Percentiles rank a stretch among this genome's conserved stretches.
Evolutionary conservation across 35 echinoderm and acorn worm genomes (phyloP).

Genomic region (Strongylocentrotus purpuratus): DNA sequence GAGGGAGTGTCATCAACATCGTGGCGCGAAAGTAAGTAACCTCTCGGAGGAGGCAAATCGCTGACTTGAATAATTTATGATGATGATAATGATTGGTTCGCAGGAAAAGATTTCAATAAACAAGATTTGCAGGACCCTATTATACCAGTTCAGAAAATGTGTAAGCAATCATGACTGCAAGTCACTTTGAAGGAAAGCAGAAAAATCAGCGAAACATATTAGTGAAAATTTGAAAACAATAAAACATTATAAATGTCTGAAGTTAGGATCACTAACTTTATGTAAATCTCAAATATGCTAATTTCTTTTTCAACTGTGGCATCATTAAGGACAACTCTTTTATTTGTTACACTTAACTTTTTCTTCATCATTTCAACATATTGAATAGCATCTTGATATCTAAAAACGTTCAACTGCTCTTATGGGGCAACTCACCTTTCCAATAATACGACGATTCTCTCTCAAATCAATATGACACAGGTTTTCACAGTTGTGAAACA

Average conservation of each 20-base stretch:
- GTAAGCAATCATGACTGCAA: no score
- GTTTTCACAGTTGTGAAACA: constrained; percentile 54
- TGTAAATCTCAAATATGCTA: no score
- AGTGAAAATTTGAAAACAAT: no score
- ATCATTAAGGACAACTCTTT: no score
- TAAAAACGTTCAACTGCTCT: not conserved
- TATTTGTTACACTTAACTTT: not conserved
- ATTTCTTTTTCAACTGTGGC: no score
- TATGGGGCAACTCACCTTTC: not conserved
- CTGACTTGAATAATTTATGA: not conserved
- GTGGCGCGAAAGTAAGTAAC: not conserved
- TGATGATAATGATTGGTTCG: not conserved
- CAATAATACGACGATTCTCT: constrained; percentile 13
- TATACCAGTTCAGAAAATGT: no score
- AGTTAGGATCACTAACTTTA: no score
- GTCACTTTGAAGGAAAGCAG: no score
- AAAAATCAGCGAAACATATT: no score
- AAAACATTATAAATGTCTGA: no score
- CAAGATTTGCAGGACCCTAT: not conserved
- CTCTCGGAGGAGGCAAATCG: not conserved
- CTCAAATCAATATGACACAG: not conserved
- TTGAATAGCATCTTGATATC: not conserved
- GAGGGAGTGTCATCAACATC: no score
- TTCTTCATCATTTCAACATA: not conserved
- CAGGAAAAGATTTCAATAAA: not conserved